Evolutionary conservation across 1,140 invertebrate genomes (phyloP), one percentile per base, ranked within the genome.

Genomic region (Nylanderia fulva): DNA sequence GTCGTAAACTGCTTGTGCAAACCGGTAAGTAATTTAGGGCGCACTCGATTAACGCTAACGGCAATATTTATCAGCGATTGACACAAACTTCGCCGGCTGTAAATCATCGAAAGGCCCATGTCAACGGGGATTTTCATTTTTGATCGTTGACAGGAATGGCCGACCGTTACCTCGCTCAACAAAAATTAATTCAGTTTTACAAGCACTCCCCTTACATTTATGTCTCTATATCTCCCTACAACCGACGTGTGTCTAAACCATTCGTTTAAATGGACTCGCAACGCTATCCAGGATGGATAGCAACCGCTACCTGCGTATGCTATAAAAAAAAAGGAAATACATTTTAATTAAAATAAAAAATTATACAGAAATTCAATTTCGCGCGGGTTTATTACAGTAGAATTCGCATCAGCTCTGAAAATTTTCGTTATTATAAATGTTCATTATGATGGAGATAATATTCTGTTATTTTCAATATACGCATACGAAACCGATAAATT

Each of bases 101-200:
- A 58, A 72, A 82, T 58, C 36, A 72, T 82, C 66, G 13, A 29
- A 58, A 58, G 66, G 52, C 24, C n/a, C 54, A 33, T 45, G 52
- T 58, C 66, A 72, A 39, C 36, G 36, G n/a, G 52, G 52, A 82
- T 82, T 82, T 72, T 58, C 66, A 72, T 82, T 72, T 72, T 42
- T 72, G 66, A 4, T 54, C 42, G 36, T 42, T 72, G 66, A 72
- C 66, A 24, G 5, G 18, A 66, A 36, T 29, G 21, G 60, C 13
- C 29, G 27, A 27, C 42, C 29, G 63, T 79, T 69, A 45, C 5
- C 8, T 21, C 76, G 76, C 9, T 60, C 48, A 60, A 72, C 29
- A 58, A 66, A 72, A 58, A 82, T 82, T 82, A 82, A 82, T 82
- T 82, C 52, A 58, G 24, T 82, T 82, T 82, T 72, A 58, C 52